Base-by-base conservation (phyloP, 2,888 invertebrate genomes). In the Tenodera sinensis region DNA sequence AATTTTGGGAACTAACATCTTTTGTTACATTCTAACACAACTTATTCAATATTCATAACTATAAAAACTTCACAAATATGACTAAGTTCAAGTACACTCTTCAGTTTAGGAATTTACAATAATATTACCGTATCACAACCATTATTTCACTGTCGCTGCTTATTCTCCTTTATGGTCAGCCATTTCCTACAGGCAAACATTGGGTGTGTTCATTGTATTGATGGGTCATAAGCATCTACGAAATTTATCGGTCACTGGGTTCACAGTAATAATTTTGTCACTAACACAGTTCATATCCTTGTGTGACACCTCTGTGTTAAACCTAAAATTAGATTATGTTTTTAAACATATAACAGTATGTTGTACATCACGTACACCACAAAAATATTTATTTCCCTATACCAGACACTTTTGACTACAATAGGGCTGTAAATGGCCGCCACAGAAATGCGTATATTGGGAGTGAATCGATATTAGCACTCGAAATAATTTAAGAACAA, bases 121-220 rank as follows among this genome's bases (percentile, higher is more conserved):
- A 28, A 34, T 27, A 87, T 87, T 83, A 83, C 89, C 89, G 27
- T 89, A 30, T 83, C 86, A 87, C 83, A 27, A 34, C 34, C 83
- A 89, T 87, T 83, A 83, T 27, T 83, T 83, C 47, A 85, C 89
- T 54, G 84, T 86, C 83, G 86, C 71, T 89, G 28, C 83, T 86
- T 47, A 83, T 54, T 54, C 83, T 87, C 28, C 87, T 83, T 83
- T 83, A 89, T 83, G 47, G 89, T 85, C 86, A 54, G 89, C 89
- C 89, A 89, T 89, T 89, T 89, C 86, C 89, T 87, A 87, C 89
- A 30, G 86, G 71, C 83, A 88, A 88, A 88, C 88, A 88, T 84
- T 88, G 88, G 88, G 88, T 83, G 88, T 84, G 88, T 88, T 88
- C 88, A 88, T 87, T 87, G 28, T 87, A 87, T 87, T 83, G 87